Base-by-base conservation (phyloP, 2,888 invertebrate species). In the Aromia moschata region DNA sequence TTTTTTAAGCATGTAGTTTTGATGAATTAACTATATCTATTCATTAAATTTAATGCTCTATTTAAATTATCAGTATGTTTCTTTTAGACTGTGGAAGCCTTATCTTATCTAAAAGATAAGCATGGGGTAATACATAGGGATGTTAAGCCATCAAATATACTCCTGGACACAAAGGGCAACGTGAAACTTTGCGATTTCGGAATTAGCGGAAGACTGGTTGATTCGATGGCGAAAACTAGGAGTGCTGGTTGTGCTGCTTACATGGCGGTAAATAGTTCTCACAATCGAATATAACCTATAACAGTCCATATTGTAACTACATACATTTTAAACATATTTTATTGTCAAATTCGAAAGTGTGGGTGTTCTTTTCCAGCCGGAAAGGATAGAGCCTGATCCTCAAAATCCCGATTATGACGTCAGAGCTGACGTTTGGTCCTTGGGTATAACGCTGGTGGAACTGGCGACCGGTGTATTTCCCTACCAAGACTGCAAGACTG, bases 101-200 rank as follows among this genome's bases (percentile, higher is more conserved):
- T 99, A 68, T 91, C 98, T 75, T 99, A 99, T 86, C 87, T 99
- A 73, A 99, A 99, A 83, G 96, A 97, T 81, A 90, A 87, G 66
- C 98, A 98, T 78, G 96, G 94, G 61, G 96, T 98, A 59, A 98
- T 98, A 77, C 98, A 98, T 82, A 88, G 98, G 79, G 98, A 98
- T 84, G 96, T 98, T 52, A 98, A 98, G 81, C 99, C 99, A 44
- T 98, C 98, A 73, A 99, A 99, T 84, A 99, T 99, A 71, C 85
- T 99, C 66, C 85, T 99, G 70, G 98, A 98, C 81, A 92, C 94
- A 81, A 89, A 89, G 76, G 98, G 98, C 14, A 93, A 93, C 74
- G 94, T 99, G 5, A 99, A 99, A 82, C 84, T 99, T 30, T 99
- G 99, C 84, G 99, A 99, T 87, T 99, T 99, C 84, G 99, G 99